Conservation (phyloP, 2,888 invertebrate genomes). For the Andrena trimmerana region DNA sequence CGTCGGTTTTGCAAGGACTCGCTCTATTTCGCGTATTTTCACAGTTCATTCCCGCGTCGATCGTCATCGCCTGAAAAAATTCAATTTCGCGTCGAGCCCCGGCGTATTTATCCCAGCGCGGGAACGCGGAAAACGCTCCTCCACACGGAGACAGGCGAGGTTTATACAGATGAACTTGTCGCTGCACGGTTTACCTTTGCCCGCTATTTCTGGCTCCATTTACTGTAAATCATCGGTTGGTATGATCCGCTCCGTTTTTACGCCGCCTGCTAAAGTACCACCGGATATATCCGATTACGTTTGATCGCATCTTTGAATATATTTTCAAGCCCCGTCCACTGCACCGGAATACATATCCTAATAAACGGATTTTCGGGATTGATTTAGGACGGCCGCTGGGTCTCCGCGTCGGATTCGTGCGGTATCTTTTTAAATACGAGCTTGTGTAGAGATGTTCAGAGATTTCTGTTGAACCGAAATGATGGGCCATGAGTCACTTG, state of each 20-base stretch:
- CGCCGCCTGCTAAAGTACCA: slow-evolving; percentile 7
- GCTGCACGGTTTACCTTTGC: slow-evolving; percentile 33
- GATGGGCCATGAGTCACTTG: no score
- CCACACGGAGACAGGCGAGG: background rate
- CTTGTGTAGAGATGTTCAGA: no score
- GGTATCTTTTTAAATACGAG: background rate
- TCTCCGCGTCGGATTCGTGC: background rate
- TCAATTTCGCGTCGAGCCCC: slow-evolving; percentile 23
- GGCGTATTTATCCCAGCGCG: slow-evolving; percentile 23
- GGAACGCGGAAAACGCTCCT: slow-evolving; percentile 9
- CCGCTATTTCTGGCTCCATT: slow-evolving; percentile 38
- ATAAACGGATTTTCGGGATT: background rate
- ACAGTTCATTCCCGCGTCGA: slow-evolving; percentile 47
- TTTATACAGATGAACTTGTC: slow-evolving; percentile 38
- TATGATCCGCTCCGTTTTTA: slow-evolving; percentile 11
- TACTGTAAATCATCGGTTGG: slow-evolving; percentile 23
- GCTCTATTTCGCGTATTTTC: slow-evolving; percentile 42
- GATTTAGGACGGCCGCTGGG: background rate
- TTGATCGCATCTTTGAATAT: slow-evolving; percentile 38
- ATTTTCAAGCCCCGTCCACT: background rate
- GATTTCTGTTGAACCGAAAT: no score
- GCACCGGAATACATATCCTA: background rate
- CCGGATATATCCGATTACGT: slow-evolving; percentile 23
- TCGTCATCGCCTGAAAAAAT: slow-evolving; percentile 16
- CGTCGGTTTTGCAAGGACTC: slow-evolving; percentile 39